Percentiles rank a stretch among this genome's conserved stretches.
Conservation (phyloP, 2,797 vertebrate species). For the Gorsachius magnificus region DNA sequence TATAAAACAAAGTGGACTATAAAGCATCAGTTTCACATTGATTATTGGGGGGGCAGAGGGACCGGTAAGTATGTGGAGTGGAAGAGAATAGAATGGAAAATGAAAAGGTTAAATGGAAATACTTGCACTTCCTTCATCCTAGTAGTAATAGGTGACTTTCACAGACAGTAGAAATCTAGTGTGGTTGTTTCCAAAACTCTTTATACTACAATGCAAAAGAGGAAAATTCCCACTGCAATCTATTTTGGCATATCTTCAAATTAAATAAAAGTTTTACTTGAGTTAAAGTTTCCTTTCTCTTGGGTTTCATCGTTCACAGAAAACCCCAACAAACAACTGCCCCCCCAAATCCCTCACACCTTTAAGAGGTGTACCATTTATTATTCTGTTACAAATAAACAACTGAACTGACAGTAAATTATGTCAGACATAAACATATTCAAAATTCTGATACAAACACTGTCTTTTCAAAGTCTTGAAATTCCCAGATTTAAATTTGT, state of each 20-base stretch:
- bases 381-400: neutral
- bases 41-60: neutral
- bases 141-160: neutral
- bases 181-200: neutral
- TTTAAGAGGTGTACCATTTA: neutral
- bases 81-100: neutral
- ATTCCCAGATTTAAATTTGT: neutral
- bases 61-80: neutral
- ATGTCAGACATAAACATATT: neutral
- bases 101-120: neutral
- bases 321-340: rapidly evolving
- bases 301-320: neutral
- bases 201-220: neutral
- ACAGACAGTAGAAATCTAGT: neutral
- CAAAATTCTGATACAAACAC: neutral
- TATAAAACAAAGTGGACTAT: neutral
- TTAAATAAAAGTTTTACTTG: neutral
- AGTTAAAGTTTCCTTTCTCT: neutral
- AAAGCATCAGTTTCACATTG: neutral
- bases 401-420: neutral
- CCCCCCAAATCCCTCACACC: rapidly evolving
- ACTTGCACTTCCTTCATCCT: neutral
- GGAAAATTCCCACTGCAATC: neutral
- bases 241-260: neutral
- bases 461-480: neutral